Percentiles rank a stretch among this genome's conserved stretches.
These are phyloP conservation scores for Euplagia quadripunctaria DNA, from an alignment of 2,888 invertebrate genomes.

Conservation along the genomic window DNA sequence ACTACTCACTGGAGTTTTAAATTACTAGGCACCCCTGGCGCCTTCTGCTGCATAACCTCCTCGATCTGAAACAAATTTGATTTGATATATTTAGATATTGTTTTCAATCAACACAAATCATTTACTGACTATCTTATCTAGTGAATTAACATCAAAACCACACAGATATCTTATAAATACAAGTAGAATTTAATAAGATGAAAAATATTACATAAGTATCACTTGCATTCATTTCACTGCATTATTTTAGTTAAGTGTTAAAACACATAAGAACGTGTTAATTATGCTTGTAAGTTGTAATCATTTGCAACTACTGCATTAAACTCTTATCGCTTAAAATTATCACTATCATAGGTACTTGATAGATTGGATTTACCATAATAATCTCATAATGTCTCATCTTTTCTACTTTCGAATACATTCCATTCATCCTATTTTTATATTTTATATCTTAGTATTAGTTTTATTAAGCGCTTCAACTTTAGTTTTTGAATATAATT, in stretches of 20 bases:
- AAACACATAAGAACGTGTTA: conserved; percentile 30
- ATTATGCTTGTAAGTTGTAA: conserved; percentile 39
- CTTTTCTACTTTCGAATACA: conserved; percentile 69
- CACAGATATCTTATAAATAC: not conserved
- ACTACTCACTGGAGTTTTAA: conserved; percentile 74
- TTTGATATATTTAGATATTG: not conserved
- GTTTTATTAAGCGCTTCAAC: not conserved
- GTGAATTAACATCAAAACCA: not conserved
- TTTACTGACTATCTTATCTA: not conserved
- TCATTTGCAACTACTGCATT: conserved; percentile 51
- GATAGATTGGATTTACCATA: conserved; percentile 67
- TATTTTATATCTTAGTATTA: not conserved
- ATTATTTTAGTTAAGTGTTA: not conserved
- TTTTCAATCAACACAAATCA: not conserved
- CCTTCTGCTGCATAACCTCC: conserved; percentile 86
- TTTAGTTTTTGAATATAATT: not conserved
- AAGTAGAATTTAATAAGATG: not conserved
- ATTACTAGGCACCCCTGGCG: conserved; percentile 82
- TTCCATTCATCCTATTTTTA: conserved; percentile 30
- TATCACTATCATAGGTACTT: conserved; percentile 51
- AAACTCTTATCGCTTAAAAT: conserved; percentile 57
- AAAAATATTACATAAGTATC: not conserved
- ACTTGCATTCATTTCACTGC: not conserved
- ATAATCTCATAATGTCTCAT: conserved; percentile 76
- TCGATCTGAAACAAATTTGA: conserved; percentile 73